Conservation (phyloP, 1,140 invertebrate species). For the Bombus picipes region DNA sequence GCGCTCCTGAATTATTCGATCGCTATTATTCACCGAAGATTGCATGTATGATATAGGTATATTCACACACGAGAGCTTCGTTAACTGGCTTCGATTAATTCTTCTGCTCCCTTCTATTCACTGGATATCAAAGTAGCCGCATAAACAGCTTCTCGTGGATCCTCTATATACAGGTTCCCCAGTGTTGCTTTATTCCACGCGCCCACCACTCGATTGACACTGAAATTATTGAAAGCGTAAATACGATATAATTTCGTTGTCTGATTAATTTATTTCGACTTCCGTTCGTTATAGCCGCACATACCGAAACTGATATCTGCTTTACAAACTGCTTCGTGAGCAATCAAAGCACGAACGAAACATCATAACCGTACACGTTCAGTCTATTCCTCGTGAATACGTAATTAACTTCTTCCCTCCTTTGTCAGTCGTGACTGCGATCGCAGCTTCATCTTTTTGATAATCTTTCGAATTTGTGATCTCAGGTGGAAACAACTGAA, state of each 20-base stretch:
- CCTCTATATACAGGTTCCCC: neutral
- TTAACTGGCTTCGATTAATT: constrained; percentile 12
- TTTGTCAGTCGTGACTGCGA: neutral
- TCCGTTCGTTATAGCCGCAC: neutral
- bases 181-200: neutral
- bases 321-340: neutral
- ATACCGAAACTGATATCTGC: neutral
- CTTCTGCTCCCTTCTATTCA: neutral
- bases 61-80: neutral
- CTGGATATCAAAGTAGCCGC: neutral
- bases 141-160: neutral
- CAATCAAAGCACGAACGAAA: neutral
- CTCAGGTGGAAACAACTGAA: neutral
- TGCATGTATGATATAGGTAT: neutral
- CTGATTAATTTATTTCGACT: neutral
- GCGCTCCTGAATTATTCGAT: neutral
- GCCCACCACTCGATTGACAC: neutral
- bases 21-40: neutral
- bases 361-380: no score
- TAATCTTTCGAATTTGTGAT: neutral
- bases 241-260: neutral
- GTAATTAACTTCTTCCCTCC: neutral
- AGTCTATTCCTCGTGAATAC: neutral
- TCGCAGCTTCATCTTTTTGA: neutral
- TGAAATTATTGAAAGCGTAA: neutral